Base-by-base conservation (phyloP, 2,113 vertebrate species). In the Lophochroa leadbeateri region DNA sequence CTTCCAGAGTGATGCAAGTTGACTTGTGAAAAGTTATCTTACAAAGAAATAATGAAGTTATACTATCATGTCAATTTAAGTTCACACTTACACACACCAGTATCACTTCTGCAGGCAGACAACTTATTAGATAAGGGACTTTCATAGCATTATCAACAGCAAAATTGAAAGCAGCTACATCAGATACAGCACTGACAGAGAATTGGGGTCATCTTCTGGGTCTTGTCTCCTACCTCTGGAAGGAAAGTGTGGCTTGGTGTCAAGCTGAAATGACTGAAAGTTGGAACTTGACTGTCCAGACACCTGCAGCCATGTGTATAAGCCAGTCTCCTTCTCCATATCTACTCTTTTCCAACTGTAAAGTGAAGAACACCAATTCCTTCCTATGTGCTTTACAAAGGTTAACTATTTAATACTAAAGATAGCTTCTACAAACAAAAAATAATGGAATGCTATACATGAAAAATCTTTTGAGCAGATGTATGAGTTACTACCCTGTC, bases 21-120 rank as follows among this genome's bases (percentile, higher is more conserved):
- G 70, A 57, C 41, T 70, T 44, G 17, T 79, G 28, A 69, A 75
- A 91, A 90, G 57, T 68, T 82, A 81, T 65, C 72, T 79, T 81
- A 65, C 13, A 86, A 80, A 81, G 65, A 94, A 94, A 92, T 72
- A 90, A 81, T 71, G 18, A 80, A 81, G 60, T 91, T 89, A 44
- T 69, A 91, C n/a, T 39, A 81, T 12, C 9, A 52, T 84, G 90
- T 61, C 64, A 60, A 49, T 86, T 86, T 81, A 70, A 63, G 35
- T 83, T 84, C 72, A 81, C 39, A 24, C 21, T 70, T 81, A 44
- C 2, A 58, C 31, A 46, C 28, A 81, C 68, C 16, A 17, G 49
- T 90, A 93, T 95, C 79, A 46, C 63, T 86, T 92, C 70, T 88
- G 24, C 57, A 61, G 72, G 47, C 35, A 88, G 76, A 64, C 63